Conservation (phyloP, 2,797 vertebrate genomes). For the Phyllotis vaccarum region DNA sequence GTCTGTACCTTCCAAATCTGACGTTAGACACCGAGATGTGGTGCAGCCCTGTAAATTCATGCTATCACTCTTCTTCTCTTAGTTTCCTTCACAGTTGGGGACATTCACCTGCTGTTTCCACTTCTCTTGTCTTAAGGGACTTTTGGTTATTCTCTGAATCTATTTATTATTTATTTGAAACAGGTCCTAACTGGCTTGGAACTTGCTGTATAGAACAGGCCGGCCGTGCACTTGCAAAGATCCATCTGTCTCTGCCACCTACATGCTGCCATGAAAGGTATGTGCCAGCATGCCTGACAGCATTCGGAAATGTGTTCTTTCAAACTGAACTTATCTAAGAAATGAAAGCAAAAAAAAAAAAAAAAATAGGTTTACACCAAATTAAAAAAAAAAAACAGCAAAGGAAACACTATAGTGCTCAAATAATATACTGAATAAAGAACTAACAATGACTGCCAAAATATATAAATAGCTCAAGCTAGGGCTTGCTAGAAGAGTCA, state of each 20-base stretch:
- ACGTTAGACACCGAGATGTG: neutral
- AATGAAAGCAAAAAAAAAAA: neutral
- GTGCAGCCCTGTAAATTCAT: neutral
- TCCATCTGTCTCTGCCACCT: neutral
- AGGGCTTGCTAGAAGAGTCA: neutral
- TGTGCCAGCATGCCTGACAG: neutral
- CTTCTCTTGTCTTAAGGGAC: neutral
- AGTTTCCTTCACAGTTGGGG: neutral
- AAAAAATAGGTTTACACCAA: neutral
- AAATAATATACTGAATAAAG: neutral
- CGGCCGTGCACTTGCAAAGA: neutral
- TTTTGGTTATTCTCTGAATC: constrained; percentile 12
- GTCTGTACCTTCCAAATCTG: neutral
- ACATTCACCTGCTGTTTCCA: neutral
- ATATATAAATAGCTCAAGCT: neutral
- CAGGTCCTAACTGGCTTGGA: too few relatives aligned
- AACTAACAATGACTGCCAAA: neutral
- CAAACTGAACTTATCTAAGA: neutral
- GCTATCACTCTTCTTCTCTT: neutral
- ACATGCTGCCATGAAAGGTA: neutral
- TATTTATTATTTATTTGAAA: neutral
- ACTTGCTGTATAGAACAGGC: neutral
- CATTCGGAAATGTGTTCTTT: neutral
- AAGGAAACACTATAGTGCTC: neutral
- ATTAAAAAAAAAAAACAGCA: neutral